A percentile compares a stretch with the other conserved stretches of the same genome.
phyloP scores from a whole-genome alignment of 2,888 invertebrate genomes.

The Calameuta idolon region DNA sequence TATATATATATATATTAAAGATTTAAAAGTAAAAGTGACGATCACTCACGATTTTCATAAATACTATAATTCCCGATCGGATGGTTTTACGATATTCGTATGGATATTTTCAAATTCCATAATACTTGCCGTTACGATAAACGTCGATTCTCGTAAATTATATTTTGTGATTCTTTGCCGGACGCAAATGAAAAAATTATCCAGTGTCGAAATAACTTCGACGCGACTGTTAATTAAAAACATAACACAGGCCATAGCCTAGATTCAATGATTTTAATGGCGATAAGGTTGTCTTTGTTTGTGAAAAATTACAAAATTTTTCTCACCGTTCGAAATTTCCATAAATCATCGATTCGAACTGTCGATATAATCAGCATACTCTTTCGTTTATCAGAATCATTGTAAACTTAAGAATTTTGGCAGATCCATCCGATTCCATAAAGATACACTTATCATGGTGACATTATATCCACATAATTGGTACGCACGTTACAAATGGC shows the following conservation, averaged over 20 bases:
- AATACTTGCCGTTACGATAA: not conserved
- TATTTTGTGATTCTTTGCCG: not conserved
- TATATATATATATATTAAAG: not conserved
- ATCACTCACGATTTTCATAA: not conserved
- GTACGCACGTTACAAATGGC: slow-evolving; percentile 20
- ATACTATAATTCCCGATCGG: not conserved
- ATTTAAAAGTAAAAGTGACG: not conserved
- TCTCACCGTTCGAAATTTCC: not conserved
- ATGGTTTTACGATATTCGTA: not conserved
- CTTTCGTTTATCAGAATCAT: not conserved
- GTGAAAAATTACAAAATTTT: not conserved
- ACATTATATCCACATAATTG: not conserved
- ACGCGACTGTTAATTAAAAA: not conserved
- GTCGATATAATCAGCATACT: not conserved
- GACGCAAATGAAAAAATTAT: not conserved
- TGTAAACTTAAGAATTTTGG: not conserved
- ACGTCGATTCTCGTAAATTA: not conserved
- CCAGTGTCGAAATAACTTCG: not conserved
- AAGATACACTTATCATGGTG: not conserved
- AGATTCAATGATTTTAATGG: not conserved
- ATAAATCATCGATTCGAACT: not conserved
- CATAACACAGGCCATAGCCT: not conserved
- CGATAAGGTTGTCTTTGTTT: not conserved
- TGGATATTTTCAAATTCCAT: not conserved
- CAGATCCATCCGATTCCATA: not conserved